These are phyloP conservation scores for Diarsia rubi DNA, from an alignment of 2,888 invertebrate genomes.

Conservation along the genomic window DNA sequence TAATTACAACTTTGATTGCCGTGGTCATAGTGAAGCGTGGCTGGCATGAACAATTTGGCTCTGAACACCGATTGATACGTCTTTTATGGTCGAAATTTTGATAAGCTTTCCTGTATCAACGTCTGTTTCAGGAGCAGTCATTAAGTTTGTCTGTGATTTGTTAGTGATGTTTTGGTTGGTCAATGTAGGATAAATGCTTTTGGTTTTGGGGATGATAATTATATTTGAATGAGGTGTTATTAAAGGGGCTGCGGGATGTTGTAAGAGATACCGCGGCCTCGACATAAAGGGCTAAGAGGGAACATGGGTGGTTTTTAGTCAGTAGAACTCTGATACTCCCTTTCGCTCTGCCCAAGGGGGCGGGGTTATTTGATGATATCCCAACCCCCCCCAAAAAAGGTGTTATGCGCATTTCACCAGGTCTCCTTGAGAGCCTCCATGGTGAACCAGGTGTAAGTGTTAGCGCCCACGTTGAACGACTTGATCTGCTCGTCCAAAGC, in stretches of 20 bases:
- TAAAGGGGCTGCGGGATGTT: too few species aligned
- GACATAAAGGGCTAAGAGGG: too few species aligned
- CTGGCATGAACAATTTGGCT: constrained; percentile 71
- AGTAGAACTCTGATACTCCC: too few species aligned
- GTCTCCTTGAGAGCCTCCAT: constrained; percentile 99
- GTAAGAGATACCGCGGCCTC: too few species aligned
- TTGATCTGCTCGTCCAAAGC: constrained; percentile 99
- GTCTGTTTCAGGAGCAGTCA: constrained; percentile 14
- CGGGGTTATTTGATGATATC: too few species aligned
- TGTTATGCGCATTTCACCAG: constrained; percentile 99
- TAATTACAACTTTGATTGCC: constrained; percentile 89
- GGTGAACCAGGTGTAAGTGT: constrained; percentile 92
- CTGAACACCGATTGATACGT: constrained; percentile 36
- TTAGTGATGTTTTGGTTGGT: background rate
- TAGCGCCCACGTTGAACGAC: constrained; percentile 99
- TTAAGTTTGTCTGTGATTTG: constrained; percentile 14
- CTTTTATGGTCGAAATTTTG: constrained; percentile 54
- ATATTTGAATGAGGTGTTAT: too few species aligned
- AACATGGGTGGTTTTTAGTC: too few species aligned
- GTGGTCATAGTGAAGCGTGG: constrained; percentile 78
- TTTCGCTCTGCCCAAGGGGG: too few species aligned
- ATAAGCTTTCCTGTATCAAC: constrained; percentile 43
- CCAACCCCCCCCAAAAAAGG: too few species aligned
- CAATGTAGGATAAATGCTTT: background rate
- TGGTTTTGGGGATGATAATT: background rate